Conservation (phyloP, 1,140 invertebrate species). For the Drosophila oshimai region DNA sequence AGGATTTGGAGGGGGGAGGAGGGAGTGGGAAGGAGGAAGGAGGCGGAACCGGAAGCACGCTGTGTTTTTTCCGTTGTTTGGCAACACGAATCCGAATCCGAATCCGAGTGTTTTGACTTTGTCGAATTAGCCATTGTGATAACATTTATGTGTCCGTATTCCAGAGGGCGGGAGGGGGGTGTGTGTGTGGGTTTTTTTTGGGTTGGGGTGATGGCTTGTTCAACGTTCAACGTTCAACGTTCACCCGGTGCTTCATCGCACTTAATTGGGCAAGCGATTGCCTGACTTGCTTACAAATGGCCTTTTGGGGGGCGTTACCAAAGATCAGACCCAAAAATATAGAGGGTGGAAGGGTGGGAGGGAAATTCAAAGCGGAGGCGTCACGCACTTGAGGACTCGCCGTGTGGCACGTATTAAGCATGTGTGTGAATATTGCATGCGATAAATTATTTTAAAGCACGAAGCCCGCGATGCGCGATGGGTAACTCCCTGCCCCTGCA, state of each 20-base stretch:
- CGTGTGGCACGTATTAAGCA: slow-evolving; percentile 38
- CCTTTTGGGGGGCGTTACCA: slow-evolving; percentile 1
- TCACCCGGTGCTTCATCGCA: slow-evolving; percentile 50
- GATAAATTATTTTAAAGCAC: slow-evolving; percentile 79
- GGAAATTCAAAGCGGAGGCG: slow-evolving; percentile 13
- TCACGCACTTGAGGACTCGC: slow-evolving; percentile 43
- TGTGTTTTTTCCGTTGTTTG: slow-evolving; percentile 58
- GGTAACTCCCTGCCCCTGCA: no score
- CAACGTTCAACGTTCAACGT: no score
- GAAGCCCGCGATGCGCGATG: neutral
- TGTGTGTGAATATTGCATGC: slow-evolving; percentile 63
- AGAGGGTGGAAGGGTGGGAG: no score
- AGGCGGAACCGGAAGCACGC: neutral
- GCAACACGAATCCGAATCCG: slow-evolving; percentile 8
- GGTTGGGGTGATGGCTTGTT: neutral
- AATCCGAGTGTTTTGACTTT: slow-evolving; percentile 76
- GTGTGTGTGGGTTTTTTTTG: neutral
- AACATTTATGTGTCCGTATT: slow-evolving; percentile 53
- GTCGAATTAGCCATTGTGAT: slow-evolving; percentile 75
- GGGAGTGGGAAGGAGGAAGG: neutral
- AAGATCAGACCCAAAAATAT: slow-evolving; percentile 25
- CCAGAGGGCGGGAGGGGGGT: no score
- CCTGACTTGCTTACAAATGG: slow-evolving; percentile 78
- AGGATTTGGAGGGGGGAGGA: neutral
- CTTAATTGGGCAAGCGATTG: slow-evolving; percentile 73